These are phyloP conservation scores for Eupithecia inturbata DNA, from an alignment of 2,888 invertebrate species.

Conservation along the genomic window DNA sequence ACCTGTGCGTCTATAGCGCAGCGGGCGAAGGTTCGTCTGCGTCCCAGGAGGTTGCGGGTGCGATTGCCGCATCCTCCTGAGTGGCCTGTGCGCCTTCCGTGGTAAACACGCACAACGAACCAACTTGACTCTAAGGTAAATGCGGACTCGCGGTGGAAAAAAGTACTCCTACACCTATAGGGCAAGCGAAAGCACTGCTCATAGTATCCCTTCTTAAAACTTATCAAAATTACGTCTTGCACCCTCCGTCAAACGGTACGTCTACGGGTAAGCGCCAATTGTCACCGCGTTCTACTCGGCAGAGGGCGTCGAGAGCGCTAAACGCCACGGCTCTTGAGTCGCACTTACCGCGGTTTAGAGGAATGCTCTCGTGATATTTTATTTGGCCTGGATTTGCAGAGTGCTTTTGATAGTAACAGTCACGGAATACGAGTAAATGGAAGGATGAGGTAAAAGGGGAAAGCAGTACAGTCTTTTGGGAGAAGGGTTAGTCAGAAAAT, in stretches of 20 bases:
- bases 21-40: too few species aligned
- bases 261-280: constrained; percentile 4
- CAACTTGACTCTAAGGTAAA: too few species aligned
- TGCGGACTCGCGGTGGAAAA: too few species aligned
- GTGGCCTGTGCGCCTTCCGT: too few species aligned
- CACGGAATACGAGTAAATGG: background rate
- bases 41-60: too few species aligned
- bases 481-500: background rate
- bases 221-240: background rate
- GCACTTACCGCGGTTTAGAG: background rate
- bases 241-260: background rate
- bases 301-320: constrained; percentile 7
- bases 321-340: constrained; percentile 6
- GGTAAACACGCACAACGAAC: too few species aligned
- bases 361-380: constrained; percentile 4
- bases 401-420: constrained; percentile 3
- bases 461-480: background rate
- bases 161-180: too few species aligned
- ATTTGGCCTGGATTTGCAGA: background rate
- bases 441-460: background rate
- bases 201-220: too few species aligned
- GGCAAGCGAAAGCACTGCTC: background rate
- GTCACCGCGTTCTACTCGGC: background rate
- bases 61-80: too few species aligned
- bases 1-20: too few species aligned